These are phyloP conservation scores for Corynorhinus townsendii DNA, from an alignment of 2,113 vertebrate species.

Conservation along the genomic window DNA sequence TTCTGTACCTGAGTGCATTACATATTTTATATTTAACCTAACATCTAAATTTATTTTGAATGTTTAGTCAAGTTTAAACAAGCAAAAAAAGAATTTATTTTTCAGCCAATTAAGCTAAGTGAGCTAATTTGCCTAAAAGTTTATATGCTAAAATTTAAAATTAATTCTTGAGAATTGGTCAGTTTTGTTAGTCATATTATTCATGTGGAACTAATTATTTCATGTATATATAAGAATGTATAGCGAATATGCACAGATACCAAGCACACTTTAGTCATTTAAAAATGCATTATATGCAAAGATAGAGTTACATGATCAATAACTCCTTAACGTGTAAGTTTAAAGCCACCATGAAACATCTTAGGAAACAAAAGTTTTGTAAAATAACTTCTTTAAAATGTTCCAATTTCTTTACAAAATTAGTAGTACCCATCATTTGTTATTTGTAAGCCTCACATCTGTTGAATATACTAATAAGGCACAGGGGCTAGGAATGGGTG, in stretches of 20 bases:
- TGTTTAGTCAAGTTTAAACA: constrained; percentile 56
- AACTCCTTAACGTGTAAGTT: not conserved
- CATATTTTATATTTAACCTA: constrained; percentile 22
- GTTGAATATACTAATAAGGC: not conserved
- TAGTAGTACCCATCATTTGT: not conserved
- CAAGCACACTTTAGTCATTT: not conserved
- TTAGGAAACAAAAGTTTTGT: not conserved
- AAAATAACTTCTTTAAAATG: not conserved
- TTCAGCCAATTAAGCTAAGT: constrained; percentile 22
- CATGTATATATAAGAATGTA: not conserved
- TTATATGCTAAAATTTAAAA: constrained; percentile 10
- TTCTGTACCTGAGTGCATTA: not conserved
- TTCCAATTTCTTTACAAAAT: constrained; percentile 16
- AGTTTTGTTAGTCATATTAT: not conserved
- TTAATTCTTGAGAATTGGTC: not conserved
- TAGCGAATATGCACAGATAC: not conserved
- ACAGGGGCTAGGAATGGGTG: too few relatives aligned
- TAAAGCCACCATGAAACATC: not conserved
- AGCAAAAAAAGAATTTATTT: constrained; percentile 41
- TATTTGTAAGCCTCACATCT: not conserved
- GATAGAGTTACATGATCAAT: not conserved
- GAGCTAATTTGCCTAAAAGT: constrained; percentile 34
- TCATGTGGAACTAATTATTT: not conserved
- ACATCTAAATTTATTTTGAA: constrained; percentile 40
- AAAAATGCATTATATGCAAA: not conserved